Base-by-base conservation (phyloP, 2,797 vertebrate genomes). In the Malurus leucopterus region DNA sequence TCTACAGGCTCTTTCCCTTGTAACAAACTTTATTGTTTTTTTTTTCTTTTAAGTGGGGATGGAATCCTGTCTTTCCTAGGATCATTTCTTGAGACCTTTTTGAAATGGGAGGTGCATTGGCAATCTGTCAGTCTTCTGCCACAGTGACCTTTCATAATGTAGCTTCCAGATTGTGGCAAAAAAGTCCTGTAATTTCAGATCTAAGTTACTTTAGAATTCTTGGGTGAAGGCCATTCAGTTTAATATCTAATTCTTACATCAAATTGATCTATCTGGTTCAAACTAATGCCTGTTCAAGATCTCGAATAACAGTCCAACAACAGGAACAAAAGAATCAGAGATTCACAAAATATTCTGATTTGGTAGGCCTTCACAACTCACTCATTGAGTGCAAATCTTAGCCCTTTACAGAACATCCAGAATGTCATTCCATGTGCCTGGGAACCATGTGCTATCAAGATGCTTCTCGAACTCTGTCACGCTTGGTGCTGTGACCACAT, bases 21-120 rank as follows among this genome's bases (percentile, higher is more conserved):
- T 7, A 67, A 59, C 1, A 23, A 18, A 3, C 1, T 16, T 8
- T 17, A 10, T 49, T 41, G 34, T 7, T 14, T 19, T 14, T 11
- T 29, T 40, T 34, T 49, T n/a, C 46, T 57, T 49, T 49, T 3
- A 4, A 47, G 3, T 61, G 32, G 12, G 46, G 11, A 22, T 54
- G 8, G 41, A 81, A 81, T 30, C 3, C 22, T 75, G 11, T 15
- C 19, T 51, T 82, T 91, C 11, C 13, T 46, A 43, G 24, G 15
- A 76, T 78, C 24, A 47, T n/a, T 72, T 81, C 8, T 53, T 54
- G 15, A 77, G 62, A 41, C 4, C 13, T 77, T 74, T 85, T 53
- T 68, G 50, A 71, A 55, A 51, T 41, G 36, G 34, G 30, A 72
- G 26, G 36, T 84, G 15, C 18, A 2, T 29, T 75, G 55, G 27